Conservation (phyloP, 2,888 invertebrate species). For the Megastigmus dorsalis region DNA sequence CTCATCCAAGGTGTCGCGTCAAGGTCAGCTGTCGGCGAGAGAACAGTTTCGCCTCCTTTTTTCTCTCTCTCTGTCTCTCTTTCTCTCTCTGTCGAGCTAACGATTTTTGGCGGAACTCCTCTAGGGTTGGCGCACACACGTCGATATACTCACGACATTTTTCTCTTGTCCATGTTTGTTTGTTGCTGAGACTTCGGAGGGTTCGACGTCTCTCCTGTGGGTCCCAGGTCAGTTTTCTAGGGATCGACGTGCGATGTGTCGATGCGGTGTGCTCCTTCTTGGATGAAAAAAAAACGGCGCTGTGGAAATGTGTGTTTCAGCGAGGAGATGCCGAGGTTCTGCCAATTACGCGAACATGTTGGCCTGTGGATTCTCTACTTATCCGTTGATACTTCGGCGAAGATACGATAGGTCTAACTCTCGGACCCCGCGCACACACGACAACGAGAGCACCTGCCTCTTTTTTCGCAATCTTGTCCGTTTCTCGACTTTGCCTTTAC, state of each 20-base stretch:
- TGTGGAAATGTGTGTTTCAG: too few relatives aligned
- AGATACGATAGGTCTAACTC: too few relatives aligned
- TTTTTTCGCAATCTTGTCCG: neutral
- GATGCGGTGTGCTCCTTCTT: neutral
- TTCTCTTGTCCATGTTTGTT: conserved; percentile 50
- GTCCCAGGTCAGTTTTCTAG: conserved; percentile 4
- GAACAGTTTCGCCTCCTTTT: too few relatives aligned
- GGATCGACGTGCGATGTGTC: conserved; percentile 8
- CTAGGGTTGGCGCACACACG: neutral
- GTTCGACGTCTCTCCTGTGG: neutral
- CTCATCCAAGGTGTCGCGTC: neutral
- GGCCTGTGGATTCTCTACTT: neutral
- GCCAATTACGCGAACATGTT: conserved; percentile 26
- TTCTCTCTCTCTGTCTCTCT: too few relatives aligned
- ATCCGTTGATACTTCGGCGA: neutral
- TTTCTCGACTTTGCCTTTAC: conserved; percentile 9
- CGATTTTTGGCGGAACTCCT: too few relatives aligned
- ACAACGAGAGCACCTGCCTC: conserved; percentile 13
- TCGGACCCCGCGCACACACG: neutral
- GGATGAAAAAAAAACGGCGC: neutral
- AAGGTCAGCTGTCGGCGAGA: conserved; percentile 6
- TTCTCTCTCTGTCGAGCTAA: too few relatives aligned
- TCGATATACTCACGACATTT: conserved; percentile 49
- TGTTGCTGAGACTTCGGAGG: too few relatives aligned
- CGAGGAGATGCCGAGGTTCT: neutral